phyloP scores from a whole-genome alignment of 1,140 invertebrate genomes.

The Nephotettix cincticeps region DNA sequence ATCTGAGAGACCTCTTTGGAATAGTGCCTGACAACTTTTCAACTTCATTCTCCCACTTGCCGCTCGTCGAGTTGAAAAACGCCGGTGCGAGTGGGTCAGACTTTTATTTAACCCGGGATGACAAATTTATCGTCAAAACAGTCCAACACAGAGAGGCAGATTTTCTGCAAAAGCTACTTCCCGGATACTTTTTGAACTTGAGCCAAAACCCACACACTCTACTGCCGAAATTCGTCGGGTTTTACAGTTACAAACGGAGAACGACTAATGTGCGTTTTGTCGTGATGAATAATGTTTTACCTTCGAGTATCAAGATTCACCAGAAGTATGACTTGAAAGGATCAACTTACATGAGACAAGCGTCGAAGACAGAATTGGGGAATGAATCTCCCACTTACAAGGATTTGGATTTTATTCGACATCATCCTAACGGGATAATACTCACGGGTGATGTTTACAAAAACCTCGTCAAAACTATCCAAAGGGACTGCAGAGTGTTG shows the following conservation, averaged over 20 bases:
- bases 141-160: constrained; percentile 99
- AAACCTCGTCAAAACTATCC: constrained; percentile 92
- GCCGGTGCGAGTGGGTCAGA: constrained; percentile 99
- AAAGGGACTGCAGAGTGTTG: constrained; percentile 93
- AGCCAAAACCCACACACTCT: constrained; percentile 28
- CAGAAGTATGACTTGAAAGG: constrained; percentile 99
- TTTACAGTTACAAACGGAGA: constrained; percentile 69
- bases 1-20: constrained; percentile 97
- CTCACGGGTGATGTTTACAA: constrained; percentile 93
- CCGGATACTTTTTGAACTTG: constrained; percentile 81
- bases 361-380: constrained; percentile 84
- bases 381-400: constrained; percentile 94
- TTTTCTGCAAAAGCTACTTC: constrained; percentile 97
- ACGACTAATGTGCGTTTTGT: constrained; percentile 98
- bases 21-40: constrained; percentile 99
- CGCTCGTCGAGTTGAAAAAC: constrained; percentile 93
- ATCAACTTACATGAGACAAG: constrained; percentile 98
- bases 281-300: constrained; percentile 99
- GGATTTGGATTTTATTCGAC: constrained; percentile 95
- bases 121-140: constrained; percentile 99
- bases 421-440: constrained; percentile 90
- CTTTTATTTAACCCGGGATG: constrained; percentile 98
- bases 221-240: constrained; percentile 26
- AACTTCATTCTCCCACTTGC: constrained; percentile 94
- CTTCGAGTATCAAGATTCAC: constrained; percentile 93